Evolutionary conservation across 2,113 vertebrate species (phyloP).

Genomic region (Ctenomys sociabilis): DNA sequence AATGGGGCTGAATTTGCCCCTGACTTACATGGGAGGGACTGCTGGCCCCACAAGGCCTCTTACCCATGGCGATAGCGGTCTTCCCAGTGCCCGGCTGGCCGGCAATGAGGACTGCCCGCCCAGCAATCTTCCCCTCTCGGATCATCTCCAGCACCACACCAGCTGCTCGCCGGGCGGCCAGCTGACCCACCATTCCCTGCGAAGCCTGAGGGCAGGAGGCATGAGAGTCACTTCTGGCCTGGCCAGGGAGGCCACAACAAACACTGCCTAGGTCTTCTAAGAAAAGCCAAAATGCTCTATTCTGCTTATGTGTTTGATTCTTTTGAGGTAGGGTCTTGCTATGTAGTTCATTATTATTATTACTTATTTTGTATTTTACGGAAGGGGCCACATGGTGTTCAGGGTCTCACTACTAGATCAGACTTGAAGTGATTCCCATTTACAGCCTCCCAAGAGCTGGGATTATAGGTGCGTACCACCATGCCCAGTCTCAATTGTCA

Average conservation of each 20-base stretch:
- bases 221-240: neutral
- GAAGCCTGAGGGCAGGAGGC: slow-evolving; percentile 87
- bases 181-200: slow-evolving; percentile 96
- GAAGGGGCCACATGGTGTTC: too few species aligned
- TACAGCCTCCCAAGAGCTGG: too few species aligned
- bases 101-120: slow-evolving; percentile 93
- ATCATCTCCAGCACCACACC: slow-evolving; percentile 96
- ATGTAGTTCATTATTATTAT: neutral
- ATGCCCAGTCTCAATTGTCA: too few species aligned
- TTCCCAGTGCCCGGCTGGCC: slow-evolving; percentile 96
- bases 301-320: neutral
- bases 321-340: neutral
- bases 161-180: slow-evolving; percentile 93
- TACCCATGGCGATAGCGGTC: slow-evolving; percentile 97
- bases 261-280: neutral
- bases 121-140: slow-evolving; percentile 95
- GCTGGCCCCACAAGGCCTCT: neutral
- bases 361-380: too few species aligned
- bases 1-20: neutral
- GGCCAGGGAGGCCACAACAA: neutral
- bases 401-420: too few species aligned
- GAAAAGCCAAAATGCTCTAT: neutral
- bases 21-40: neutral
- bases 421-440: too few species aligned
- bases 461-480: too few species aligned